Evolutionary conservation across 2,113 vertebrate genomes (phyloP).

Genomic region (Ifrita kowaldi): DNA sequence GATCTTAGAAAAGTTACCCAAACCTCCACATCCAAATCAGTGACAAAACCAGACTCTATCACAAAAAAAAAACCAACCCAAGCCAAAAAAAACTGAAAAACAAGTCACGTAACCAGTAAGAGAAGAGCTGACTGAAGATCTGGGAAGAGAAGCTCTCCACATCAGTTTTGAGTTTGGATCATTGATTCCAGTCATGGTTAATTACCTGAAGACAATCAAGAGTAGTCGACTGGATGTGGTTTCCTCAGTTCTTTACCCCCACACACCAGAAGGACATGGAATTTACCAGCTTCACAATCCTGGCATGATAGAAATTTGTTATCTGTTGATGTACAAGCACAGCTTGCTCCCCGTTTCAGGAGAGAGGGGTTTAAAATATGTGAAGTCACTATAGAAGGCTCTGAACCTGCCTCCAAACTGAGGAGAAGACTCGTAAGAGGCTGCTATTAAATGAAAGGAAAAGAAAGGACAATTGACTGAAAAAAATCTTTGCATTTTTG

Average conservation of each 20-base stretch:
- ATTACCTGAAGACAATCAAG: background rate
- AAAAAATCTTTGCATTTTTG: background rate
- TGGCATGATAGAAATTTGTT: background rate
- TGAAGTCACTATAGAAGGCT: background rate
- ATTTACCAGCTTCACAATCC: background rate
- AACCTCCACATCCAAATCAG: background rate
- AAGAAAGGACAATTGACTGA: background rate
- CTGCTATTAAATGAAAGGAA: background rate
- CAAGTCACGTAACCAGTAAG: rapidly evolving
- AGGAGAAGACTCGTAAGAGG: background rate
- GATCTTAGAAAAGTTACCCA: background rate
- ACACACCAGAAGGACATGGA: background rate
- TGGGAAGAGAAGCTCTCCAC: background rate
- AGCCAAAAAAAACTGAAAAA: too few relatives aligned
- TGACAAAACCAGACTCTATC: background rate
- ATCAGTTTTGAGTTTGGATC: background rate
- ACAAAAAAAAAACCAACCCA: background rate
- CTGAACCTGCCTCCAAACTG: background rate
- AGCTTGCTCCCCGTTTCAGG: background rate
- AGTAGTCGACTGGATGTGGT: background rate
- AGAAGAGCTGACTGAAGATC: background rate
- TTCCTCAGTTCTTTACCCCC: background rate
- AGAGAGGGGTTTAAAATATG: background rate
- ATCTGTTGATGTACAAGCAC: background rate
- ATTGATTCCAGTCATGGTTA: background rate